Percentiles rank a stretch among this genome's conserved stretches.
Conservation (phyloP, 2,888 invertebrate genomes). For the Hypena proboscidalis region DNA sequence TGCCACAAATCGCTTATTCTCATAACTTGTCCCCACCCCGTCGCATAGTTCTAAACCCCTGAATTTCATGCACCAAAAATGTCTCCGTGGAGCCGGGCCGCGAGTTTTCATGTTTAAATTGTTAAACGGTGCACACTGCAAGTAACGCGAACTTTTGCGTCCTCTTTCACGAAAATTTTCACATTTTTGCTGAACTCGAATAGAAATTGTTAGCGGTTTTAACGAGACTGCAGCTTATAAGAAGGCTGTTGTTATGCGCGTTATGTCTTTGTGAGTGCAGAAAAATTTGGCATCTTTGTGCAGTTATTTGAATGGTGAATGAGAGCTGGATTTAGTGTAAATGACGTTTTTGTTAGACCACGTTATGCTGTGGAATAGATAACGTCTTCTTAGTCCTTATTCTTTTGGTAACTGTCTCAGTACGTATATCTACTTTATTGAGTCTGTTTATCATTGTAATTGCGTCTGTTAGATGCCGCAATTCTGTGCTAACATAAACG, state of each 20-base stretch:
- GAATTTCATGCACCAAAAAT: slow-evolving; percentile 76
- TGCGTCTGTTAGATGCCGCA: too few relatives aligned
- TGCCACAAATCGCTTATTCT: slow-evolving; percentile 18
- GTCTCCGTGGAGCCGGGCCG: slow-evolving; percentile 50
- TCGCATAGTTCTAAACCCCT: slow-evolving; percentile 35
- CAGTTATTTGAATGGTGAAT: too few relatives aligned
- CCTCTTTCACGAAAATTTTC: slow-evolving; percentile 29
- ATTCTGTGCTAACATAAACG: too few relatives aligned
- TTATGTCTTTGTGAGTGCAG: too few relatives aligned
- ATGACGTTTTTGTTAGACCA: too few relatives aligned
- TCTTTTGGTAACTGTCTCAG: too few relatives aligned
- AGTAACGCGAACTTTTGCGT: slow-evolving; percentile 42
- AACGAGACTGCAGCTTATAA: slow-evolving; percentile 38
- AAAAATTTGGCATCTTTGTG: too few relatives aligned
- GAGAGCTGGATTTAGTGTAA: too few relatives aligned
- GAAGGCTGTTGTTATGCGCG: too few relatives aligned
- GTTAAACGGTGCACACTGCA: slow-evolving; percentile 58
- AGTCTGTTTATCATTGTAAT: slow-evolving; percentile 26
- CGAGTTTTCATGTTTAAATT: slow-evolving; percentile 72
- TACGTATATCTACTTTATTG: too few relatives aligned
- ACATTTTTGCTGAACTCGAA: slow-evolving; percentile 33
- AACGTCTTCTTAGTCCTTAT: too few relatives aligned
- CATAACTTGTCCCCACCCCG: slow-evolving; percentile 15
- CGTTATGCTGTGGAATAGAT: too few relatives aligned
- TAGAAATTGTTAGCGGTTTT: slow-evolving; percentile 42